Percentiles rank a stretch among this genome's conserved stretches.
Evolutionary conservation across 2,888 invertebrate genomes (phyloP).

Genomic region (Drosophila mettleri): DNA sequence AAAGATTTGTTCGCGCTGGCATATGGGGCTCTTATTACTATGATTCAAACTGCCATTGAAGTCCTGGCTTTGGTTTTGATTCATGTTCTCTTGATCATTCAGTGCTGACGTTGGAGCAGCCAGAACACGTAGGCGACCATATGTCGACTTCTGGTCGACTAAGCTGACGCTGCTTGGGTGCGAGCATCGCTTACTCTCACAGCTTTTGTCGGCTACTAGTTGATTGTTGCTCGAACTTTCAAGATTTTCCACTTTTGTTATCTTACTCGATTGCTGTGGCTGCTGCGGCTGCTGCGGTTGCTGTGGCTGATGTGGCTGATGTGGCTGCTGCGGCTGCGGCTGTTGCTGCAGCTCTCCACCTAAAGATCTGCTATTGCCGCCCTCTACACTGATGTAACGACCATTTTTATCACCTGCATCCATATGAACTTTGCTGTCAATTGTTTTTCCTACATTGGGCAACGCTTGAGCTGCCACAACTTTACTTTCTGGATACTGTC

Average conservation of each 20-base stretch:
- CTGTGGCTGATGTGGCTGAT: too few relatives aligned
- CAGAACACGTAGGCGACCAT: slow-evolving; percentile 90
- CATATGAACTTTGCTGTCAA: slow-evolving; percentile 6
- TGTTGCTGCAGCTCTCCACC: slow-evolving; percentile 23
- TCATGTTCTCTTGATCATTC: slow-evolving; percentile 54
- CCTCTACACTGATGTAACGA: slow-evolving; percentile 20
- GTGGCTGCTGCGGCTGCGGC: slow-evolving; percentile 6
- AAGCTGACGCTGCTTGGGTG: slow-evolving; percentile 15
- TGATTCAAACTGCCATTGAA: slow-evolving; percentile 36
- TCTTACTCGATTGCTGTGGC: slow-evolving; percentile 11
- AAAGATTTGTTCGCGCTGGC: slow-evolving; percentile 47
- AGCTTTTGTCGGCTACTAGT: slow-evolving; percentile 25
- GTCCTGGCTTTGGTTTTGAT: slow-evolving; percentile 40
- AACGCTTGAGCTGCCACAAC: slow-evolving; percentile 7
- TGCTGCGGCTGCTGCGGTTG: slow-evolving; percentile 15
- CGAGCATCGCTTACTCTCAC: slow-evolving; percentile 39
- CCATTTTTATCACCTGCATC: slow-evolving; percentile 26
- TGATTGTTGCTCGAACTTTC: slow-evolving; percentile 14
- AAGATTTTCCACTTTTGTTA: slow-evolving; percentile 9
- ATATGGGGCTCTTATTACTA: background rate
- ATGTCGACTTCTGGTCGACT: slow-evolving; percentile 86
- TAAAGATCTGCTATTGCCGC: slow-evolving; percentile 14
- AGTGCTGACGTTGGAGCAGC: slow-evolving; percentile 87
- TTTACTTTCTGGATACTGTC: slow-evolving; percentile 64
- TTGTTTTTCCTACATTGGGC: slow-evolving; percentile 7